Conservation (phyloP, 2,888 invertebrate species). For the Odontothrips loti region DNA sequence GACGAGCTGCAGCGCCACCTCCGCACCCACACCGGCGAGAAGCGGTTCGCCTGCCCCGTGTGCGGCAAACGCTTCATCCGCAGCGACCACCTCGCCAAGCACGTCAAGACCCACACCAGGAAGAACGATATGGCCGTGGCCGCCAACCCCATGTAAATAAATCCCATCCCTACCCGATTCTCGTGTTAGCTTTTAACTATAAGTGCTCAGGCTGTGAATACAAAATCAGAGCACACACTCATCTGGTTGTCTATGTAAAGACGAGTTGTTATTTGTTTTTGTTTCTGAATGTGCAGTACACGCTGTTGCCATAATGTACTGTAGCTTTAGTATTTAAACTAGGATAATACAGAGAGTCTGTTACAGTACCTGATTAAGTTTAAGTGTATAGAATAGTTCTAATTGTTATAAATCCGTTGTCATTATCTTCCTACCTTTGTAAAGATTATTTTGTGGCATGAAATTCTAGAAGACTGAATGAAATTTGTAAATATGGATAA, state of each 20-base stretch:
- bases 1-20: slow-evolving; percentile 92
- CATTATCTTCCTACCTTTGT: neutral
- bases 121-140: slow-evolving; percentile 42
- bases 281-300: neutral
- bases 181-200: neutral
- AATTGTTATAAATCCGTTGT: neutral
- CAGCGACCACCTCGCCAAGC: slow-evolving; percentile 92
- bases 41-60: slow-evolving; percentile 89
- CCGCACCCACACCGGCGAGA: slow-evolving; percentile 90
- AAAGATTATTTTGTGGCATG: neutral
- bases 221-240: too few relatives aligned
- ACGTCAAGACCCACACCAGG: slow-evolving; percentile 89
- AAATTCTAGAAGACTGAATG: neutral
- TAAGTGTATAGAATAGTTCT: neutral
- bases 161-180: neutral
- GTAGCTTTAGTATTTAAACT: too few relatives aligned
- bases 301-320: neutral
- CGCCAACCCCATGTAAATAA: neutral
- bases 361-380: slow-evolving; percentile 6
- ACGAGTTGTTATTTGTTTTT: neutral
- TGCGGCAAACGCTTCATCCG: slow-evolving; percentile 97
- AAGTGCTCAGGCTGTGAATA: neutral
- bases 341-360: neutral
- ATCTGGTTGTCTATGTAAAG: too few relatives aligned
- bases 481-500: neutral